Percentiles rank a stretch among this genome's conserved stretches.
Conservation (phyloP, 2,113 vertebrate species). For the Nesoenas mayeri region DNA sequence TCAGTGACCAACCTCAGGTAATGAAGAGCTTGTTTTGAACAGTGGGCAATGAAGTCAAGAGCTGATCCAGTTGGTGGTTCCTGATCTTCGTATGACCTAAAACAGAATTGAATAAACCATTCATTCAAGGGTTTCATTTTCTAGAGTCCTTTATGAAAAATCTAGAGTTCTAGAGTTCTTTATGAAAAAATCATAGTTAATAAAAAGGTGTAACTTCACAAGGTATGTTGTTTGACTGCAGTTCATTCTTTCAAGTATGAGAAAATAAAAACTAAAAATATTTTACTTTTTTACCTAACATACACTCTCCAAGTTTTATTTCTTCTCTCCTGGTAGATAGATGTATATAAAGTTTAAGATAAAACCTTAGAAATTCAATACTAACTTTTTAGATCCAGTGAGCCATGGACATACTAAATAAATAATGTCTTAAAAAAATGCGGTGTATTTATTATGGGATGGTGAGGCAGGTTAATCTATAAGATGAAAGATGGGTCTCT, state of each 20-base stretch:
- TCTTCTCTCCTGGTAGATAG: not conserved
- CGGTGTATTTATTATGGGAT: not conserved
- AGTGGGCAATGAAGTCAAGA: not conserved
- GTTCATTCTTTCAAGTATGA: not conserved
- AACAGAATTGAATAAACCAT: not conserved
- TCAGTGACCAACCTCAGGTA: not conserved
- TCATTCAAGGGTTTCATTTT: not conserved
- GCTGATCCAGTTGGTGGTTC: not conserved
- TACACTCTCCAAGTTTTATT: not conserved
- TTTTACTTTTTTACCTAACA: not conserved
- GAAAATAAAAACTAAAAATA: not conserved
- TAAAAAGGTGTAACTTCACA: not conserved
- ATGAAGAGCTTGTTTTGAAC: not conserved
- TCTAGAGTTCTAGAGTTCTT: not conserved
- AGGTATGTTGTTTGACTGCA: not conserved
- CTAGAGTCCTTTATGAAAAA: not conserved
- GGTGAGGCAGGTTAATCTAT: constrained; percentile 33
- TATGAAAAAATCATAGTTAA: not conserved
- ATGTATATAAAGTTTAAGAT: not conserved
- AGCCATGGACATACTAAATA: not conserved
- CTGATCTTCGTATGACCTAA: not conserved
- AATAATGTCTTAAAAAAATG: constrained; percentile 4
- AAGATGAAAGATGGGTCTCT: constrained; percentile 9
- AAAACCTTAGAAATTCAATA: not conserved
- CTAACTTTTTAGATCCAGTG: not conserved